Base-by-base conservation (phyloP, 2,113 vertebrate genomes). In the Mus spicilegus region DNA sequence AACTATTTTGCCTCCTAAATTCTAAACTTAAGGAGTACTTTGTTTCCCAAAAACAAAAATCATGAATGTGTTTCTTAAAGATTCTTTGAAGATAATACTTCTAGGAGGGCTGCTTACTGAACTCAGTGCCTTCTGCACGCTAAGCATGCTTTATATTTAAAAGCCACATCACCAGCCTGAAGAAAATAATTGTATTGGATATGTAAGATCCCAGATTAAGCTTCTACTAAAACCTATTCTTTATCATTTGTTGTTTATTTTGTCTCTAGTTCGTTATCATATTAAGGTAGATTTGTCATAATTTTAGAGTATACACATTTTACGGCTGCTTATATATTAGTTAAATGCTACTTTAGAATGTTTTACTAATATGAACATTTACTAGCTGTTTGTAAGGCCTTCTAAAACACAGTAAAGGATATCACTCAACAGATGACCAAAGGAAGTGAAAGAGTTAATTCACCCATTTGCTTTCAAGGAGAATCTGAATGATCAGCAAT, bases 331-430 rank as follows among this genome's bases (percentile, higher is more conserved):
- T 30, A 78, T 93, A 22, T 75, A 67, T 78, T 87, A 84, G 11
- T 73, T 84, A 84, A 77, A 91, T 17, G 89, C 17, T 42, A 30
- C 56, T 93, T n/a, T 7, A 69, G 72, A 95, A 76, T 75, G 36
- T 28, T 84, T 56, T 61, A 49, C 30, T 51, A 76, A 63, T 88
- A 33, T 81, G 84, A 86, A 12, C n/a, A 70, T 24, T 17, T n/a
- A 67, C 24, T 3, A 56, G 63, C 11, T 72, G 39, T 72, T 13
- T 30, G 39, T n/a, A 30, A 70, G 28, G 86, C 51, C 84, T 86
- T 94, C 58, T 97, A 26, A 87, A 81, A 65, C 61, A 58, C 46
- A 85, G 24, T 54, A 81, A 78, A 94, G 82, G 16, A 33, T 76
- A 36, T 87, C 94, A 58, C 54, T 72, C 93, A 95, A 87, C 73